Evolutionary conservation across 2,113 vertebrate genomes (phyloP).

Genomic region (Callionymus lyra): DNA sequence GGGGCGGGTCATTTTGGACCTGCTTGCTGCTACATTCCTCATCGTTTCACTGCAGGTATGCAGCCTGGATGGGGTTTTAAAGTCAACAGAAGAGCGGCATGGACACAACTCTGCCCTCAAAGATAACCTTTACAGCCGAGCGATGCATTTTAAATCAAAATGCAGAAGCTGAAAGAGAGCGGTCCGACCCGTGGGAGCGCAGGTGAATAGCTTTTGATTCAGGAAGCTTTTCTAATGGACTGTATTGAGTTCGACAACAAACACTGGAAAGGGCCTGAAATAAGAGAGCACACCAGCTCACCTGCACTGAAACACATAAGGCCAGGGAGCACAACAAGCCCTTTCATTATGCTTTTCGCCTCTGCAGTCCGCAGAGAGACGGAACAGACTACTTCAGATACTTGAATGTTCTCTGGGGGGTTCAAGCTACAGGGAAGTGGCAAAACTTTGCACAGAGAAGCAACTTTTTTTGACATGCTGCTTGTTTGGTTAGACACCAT

Average conservation of each 20-base stretch:
- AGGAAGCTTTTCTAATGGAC: conserved; percentile 12
- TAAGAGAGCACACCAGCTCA: conserved; percentile 34
- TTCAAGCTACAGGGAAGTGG: no score
- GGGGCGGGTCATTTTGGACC: conserved; percentile 3
- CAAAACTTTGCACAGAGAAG: no score
- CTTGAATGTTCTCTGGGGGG: conserved; percentile 13
- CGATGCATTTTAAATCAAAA: conserved; percentile 23
- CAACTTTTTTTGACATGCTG: no score
- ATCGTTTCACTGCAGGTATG: conserved; percentile 33
- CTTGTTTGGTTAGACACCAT: no score
- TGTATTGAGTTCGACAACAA: conserved; percentile 18
- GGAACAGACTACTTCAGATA: conserved; percentile 2
- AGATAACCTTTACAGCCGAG: conserved; percentile 20
- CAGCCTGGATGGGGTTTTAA: conserved; percentile 15
- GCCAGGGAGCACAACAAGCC: conserved; percentile 43
- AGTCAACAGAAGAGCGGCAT: conserved; percentile 29
- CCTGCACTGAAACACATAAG: conserved; percentile 40
- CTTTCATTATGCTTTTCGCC: conserved; percentile 41
- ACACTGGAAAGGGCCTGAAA: conserved; percentile 26
- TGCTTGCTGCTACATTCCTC: conserved; percentile 32
- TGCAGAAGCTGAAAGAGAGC: background rate
- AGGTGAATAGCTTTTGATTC: conserved; percentile 28
- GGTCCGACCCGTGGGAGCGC: conserved; percentile 11
- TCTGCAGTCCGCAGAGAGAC: conserved; percentile 9
- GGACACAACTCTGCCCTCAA: conserved; percentile 8